Evolutionary conservation across 2,888 invertebrate genomes (phyloP).

Genomic region (Drosophila yooni): DNA sequence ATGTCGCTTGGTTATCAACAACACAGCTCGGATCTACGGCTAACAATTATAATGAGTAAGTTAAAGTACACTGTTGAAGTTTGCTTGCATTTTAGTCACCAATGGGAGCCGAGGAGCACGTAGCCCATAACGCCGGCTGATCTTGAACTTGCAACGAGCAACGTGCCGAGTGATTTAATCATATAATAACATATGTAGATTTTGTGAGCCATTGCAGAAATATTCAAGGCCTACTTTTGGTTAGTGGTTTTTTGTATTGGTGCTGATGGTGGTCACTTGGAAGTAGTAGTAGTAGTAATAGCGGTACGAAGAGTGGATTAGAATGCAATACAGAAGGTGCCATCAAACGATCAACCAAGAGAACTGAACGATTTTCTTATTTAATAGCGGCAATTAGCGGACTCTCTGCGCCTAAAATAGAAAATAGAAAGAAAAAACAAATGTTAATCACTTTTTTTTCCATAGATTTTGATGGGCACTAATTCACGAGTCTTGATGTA

Average conservation of each 20-base stretch:
- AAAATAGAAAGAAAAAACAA: conserved; percentile 52
- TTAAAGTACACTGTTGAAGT: conserved; percentile 28
- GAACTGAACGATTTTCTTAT: conserved; percentile 64
- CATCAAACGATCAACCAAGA: conserved; percentile 60
- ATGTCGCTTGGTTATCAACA: conserved; percentile 43
- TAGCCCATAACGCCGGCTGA: conserved; percentile 24
- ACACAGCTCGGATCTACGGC: conserved; percentile 30
- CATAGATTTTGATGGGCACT: conserved; percentile 82
- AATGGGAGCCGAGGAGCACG: conserved; percentile 37
- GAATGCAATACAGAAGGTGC: conserved; percentile 77
- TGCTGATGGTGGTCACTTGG: conserved; percentile 67
- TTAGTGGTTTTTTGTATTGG: conserved; percentile 62
- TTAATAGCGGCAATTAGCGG: conserved; percentile 81
- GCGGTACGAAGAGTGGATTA: conserved; percentile 67
- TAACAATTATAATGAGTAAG: conserved; percentile 34
- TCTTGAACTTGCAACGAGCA: conserved; percentile 21
- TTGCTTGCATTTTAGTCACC: conserved; percentile 33
- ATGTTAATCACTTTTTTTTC: conserved; percentile 79
- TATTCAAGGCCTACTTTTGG: conserved; percentile 42
- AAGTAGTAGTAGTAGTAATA: conserved; percentile 49
- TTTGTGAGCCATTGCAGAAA: conserved; percentile 48
- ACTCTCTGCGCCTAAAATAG: conserved; percentile 76
- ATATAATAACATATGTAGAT: conserved; percentile 23
- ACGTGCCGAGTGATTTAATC: conserved; percentile 38
- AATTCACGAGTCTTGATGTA: conserved; percentile 83